Conservation (phyloP, 2,888 invertebrate species). For the Drosophila buzzatii region DNA sequence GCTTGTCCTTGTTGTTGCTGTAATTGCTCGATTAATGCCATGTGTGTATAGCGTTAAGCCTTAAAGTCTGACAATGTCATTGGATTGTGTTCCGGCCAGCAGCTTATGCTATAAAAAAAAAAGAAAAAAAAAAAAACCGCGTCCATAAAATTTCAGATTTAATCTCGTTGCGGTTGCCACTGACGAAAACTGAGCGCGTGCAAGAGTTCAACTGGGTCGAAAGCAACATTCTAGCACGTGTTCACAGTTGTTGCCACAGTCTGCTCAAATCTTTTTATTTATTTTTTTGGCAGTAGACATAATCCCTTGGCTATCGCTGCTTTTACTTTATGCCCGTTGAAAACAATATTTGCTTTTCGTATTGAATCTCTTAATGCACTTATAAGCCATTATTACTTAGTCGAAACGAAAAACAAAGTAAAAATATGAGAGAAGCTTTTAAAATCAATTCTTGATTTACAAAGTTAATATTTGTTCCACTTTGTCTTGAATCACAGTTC, state of each 20-base stretch:
- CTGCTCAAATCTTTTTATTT: neutral
- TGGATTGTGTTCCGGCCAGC: conserved; percentile 13
- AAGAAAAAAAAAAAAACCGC: neutral
- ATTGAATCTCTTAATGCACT: conserved; percentile 20
- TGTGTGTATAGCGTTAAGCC: conserved; percentile 36
- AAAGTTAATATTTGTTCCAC: too few species aligned
- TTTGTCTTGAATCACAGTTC: neutral
- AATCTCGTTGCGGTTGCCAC: conserved; percentile 32
- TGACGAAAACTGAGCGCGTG: conserved; percentile 7
- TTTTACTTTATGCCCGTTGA: neutral
- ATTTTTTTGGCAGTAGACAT: neutral
- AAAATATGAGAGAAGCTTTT: neutral
- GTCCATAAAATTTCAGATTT: conserved; percentile 22
- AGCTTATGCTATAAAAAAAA: conserved; percentile 23
- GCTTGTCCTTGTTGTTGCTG: neutral
- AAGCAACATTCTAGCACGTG: conserved; percentile 13
- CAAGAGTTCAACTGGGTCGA: conserved; percentile 6
- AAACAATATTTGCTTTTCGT: conserved; percentile 7
- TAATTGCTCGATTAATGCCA: conserved; percentile 56
- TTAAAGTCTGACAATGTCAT: conserved; percentile 47
- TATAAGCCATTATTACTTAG: conserved; percentile 1
- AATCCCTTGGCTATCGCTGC: conserved; percentile 10
- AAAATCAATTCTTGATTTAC: too few species aligned
- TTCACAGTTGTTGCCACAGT: too few species aligned
- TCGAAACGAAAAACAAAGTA: neutral